These are phyloP conservation scores for Calliphora vicina DNA, from an alignment of 1,140 invertebrate species.

Conservation along the genomic window DNA sequence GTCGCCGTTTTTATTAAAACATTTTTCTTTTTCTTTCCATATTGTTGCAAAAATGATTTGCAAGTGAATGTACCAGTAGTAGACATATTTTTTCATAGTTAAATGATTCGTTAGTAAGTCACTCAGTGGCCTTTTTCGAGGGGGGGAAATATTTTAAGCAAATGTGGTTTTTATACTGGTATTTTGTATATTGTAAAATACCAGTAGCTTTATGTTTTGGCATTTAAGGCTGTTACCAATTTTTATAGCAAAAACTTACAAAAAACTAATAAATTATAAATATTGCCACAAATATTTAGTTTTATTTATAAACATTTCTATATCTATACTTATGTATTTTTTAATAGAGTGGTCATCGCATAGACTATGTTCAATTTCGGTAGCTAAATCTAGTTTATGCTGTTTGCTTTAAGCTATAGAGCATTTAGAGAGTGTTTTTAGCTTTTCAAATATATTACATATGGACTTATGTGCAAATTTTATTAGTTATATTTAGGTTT, in stretches of 20 bases:
- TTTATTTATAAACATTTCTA: background rate
- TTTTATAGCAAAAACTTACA: background rate
- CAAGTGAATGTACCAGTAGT: background rate
- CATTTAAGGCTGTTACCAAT: conserved; percentile 31
- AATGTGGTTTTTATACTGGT: background rate
- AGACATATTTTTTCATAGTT: background rate
- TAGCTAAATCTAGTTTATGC: conserved; percentile 6
- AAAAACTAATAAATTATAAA: conserved; percentile 8
- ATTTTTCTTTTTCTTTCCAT: background rate
- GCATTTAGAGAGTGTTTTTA: background rate
- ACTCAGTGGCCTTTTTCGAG: no score
- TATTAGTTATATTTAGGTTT: background rate
- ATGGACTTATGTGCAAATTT: background rate
- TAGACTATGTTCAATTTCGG: background rate
- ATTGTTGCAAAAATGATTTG: background rate
- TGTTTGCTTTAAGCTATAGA: background rate
- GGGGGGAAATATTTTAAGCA: background rate
- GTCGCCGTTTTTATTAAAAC: background rate
- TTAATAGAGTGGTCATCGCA: conserved; percentile 24
- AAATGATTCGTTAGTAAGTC: background rate
- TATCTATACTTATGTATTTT: background rate
- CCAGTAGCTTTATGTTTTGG: conserved; percentile 24
- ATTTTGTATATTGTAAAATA: background rate
- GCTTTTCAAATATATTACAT: no score
- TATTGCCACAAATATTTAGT: background rate